Percentiles rank a stretch among this genome's conserved stretches.
Conservation (phyloP, 2,113 vertebrate genomes). For the Platycercus adscitus region DNA sequence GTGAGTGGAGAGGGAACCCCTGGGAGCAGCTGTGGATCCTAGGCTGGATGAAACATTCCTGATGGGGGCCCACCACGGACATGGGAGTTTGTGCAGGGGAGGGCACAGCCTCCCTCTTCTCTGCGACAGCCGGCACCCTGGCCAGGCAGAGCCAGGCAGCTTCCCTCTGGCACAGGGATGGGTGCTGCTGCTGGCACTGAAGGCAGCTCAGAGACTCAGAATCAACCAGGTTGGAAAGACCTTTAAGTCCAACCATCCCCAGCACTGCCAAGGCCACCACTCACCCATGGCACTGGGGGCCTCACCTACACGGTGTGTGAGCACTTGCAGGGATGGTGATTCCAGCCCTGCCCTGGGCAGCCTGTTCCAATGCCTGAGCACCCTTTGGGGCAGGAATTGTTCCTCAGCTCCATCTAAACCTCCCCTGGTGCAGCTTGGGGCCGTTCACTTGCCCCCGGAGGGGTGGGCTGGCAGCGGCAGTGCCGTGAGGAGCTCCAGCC, state of each 20-base stretch:
- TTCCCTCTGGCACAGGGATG: neutral
- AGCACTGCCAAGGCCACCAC: neutral
- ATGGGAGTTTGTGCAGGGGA: neutral
- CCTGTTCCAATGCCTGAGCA: too few relatives aligned
- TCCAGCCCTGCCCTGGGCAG: too few relatives aligned
- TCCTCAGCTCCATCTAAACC: too few relatives aligned
- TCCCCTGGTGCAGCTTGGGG: neutral
- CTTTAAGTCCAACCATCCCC: neutral
- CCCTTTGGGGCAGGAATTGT: too few relatives aligned
- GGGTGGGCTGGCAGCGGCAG: neutral
- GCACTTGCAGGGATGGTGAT: too few relatives aligned
- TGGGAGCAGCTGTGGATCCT: neutral
- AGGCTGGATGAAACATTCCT: neutral
- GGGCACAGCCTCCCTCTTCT: neutral
- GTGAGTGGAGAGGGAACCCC: neutral
- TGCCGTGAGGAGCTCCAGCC: neutral
- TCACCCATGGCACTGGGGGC: neutral
- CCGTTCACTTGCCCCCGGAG: neutral
- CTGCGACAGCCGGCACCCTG: neutral
- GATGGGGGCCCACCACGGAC: accelerated
- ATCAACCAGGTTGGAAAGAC: neutral
- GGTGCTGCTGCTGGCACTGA: neutral
- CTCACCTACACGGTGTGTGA: neutral
- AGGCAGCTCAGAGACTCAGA: neutral
- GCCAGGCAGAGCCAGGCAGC: neutral